Evolutionary conservation across 2,888 invertebrate species (phyloP).

Genomic region (Macrostomum cliftonense): DNA sequence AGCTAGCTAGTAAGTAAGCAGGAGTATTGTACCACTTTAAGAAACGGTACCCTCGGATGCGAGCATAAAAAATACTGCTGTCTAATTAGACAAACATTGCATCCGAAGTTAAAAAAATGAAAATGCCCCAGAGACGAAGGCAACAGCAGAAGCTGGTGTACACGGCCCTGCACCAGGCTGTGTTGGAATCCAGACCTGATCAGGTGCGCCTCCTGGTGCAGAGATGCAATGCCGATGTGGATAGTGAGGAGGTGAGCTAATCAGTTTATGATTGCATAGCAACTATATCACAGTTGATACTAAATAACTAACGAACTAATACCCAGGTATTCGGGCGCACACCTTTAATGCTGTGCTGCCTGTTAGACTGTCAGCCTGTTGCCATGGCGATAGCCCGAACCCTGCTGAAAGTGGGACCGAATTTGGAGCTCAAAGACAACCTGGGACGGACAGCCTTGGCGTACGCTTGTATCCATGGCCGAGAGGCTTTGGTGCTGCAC

Average conservation of each 20-base stretch:
- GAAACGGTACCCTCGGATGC: no score
- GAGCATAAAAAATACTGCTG: no score
- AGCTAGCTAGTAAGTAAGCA: no score
- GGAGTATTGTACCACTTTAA: no score
- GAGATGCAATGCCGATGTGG: constrained; percentile 25
- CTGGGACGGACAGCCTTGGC: constrained; percentile 28
- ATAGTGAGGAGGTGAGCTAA: constrained; percentile 20
- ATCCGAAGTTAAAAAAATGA: no score
- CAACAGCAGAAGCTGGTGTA: constrained; percentile 20
- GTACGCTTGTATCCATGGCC: constrained; percentile 27
- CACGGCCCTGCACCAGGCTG: constrained; percentile 33
- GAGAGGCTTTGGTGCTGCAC: constrained; percentile 19
- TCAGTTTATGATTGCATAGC: no score
- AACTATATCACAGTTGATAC: no score
- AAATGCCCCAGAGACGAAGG: no score
- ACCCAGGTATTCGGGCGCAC: constrained; percentile 22
- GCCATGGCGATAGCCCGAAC: constrained; percentile 26
- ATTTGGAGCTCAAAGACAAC: constrained; percentile 22
- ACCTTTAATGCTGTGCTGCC: constrained; percentile 29
- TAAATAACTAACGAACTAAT: no score
- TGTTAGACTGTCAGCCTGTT: constrained; percentile 22
- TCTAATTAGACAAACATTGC: no score
- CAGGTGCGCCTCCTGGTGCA: constrained; percentile 30
- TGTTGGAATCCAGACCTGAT: constrained; percentile 27
- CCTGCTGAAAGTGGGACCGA: constrained; percentile 22